phyloP scores from a whole-genome alignment of 2,797 vertebrate species.

The Halcyon badia region DNA sequence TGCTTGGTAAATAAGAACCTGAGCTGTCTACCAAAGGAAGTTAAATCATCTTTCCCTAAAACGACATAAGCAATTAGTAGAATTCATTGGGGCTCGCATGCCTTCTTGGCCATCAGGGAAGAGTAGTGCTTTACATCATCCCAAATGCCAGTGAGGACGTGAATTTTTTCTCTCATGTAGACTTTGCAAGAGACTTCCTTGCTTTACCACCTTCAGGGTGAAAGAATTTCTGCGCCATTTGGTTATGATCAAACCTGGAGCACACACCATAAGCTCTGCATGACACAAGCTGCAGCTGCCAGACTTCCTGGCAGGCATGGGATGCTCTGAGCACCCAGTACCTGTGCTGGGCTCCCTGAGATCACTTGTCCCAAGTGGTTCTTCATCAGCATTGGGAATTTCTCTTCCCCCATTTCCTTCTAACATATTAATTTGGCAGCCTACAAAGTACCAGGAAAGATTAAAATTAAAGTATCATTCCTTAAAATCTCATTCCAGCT shows the following conservation, averaged over 20 bases:
- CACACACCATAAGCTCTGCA: neutral
- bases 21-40: neutral
- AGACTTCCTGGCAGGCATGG: neutral
- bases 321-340: neutral
- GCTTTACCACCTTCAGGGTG: neutral
- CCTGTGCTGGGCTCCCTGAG: neutral
- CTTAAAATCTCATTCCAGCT: neutral
- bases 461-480: neutral
- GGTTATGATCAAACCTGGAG: neutral
- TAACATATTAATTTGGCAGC: neutral
- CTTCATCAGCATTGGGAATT: neutral
- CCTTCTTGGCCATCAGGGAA: neutral
- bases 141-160: neutral
- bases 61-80: neutral
- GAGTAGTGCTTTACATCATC: neutral
- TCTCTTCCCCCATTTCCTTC: neutral
- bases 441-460: neutral
- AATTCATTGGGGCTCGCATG: neutral
- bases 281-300: rapidly evolving
- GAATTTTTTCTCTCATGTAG: neutral
- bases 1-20: neutral
- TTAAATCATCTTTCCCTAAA: neutral
- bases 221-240: neutral
- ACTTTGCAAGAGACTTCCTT: neutral
- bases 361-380: neutral